Evolutionary conservation across 2,113 vertebrate genomes (phyloP), one percentile per base, ranked within the genome.

Genomic region (Parus major): DNA sequence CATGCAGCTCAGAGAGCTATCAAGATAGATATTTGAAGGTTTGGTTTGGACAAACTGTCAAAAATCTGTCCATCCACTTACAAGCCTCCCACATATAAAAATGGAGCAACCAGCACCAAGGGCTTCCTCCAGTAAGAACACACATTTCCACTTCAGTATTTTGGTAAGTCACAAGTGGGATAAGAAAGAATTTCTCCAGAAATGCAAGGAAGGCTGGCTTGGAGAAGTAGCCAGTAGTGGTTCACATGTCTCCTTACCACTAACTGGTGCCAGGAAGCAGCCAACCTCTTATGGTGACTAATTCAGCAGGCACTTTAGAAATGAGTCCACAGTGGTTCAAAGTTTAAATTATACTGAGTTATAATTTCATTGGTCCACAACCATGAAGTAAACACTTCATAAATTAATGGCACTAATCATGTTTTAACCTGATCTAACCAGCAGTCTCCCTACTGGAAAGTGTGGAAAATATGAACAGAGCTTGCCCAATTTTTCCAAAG

Each of bases 331-430:
- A 86, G 82, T 22, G 33, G 86, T 95, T 92, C 87, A 94, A 97
- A 95, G 52, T 77, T 91, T 95, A 88, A 96, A 95, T 87, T 88
- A 78, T 64, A 97, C 71, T 52, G 60, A 97, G 55, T 93, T 94
- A 91, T 61, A 77, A 92, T 92, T 94, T 96, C 96, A 96, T 95
- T 96, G 94, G 56, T 88, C 87, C 8, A 8, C 86, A 94, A 92
- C 91, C 25, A 39, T 71, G 61, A 95, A 90, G 79, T 82, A 96
- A 96, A 88, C 92, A 91, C 18, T 57, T 95, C 81, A 41, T 89
- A 68, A 47, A 22, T 68, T 90, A 93, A 73, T 96, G 89, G 65
- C 82, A 89, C 22, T 93, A 96, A 90, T 89, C 5, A 5, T 47
- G 42, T 88, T 93, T 96, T 76, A 88, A 71, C 57, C 72, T 82